Conservation (phyloP, 2,113 vertebrate species). For the Tachycineta bicolor region DNA sequence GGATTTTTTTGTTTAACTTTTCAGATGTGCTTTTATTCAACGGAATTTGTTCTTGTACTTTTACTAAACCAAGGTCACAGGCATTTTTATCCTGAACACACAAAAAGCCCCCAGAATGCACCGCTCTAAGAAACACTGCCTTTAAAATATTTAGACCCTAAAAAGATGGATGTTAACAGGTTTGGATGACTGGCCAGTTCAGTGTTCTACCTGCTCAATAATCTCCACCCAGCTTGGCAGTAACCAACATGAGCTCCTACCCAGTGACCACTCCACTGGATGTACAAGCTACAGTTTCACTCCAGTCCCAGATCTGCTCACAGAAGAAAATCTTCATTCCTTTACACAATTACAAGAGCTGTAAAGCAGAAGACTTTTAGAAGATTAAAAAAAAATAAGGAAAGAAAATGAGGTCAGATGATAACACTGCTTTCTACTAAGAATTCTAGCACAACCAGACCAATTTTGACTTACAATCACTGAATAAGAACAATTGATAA, state of each 20-base stretch:
- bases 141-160: background rate
- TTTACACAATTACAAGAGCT: background rate
- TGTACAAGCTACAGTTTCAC: background rate
- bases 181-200: background rate
- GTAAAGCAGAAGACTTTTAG: background rate
- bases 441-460: background rate
- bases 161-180: background rate
- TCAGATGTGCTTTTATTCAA: background rate
- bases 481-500: background rate
- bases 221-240: background rate
- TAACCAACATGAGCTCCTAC: background rate
- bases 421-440: background rate
- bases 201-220: background rate
- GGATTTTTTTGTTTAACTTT: constrained; percentile 25
- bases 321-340: background rate
- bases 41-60: background rate
- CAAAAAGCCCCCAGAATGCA: background rate
- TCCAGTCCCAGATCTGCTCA: background rate
- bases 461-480: background rate
- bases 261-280: background rate
- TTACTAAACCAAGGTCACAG: background rate
- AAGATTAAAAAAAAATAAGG: background rate
- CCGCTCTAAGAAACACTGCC: background rate
- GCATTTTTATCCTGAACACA: background rate
- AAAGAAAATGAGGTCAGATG: background rate